Evolutionary conservation across 2,888 invertebrate species (phyloP).

Genomic region (Escarpia spicata): DNA sequence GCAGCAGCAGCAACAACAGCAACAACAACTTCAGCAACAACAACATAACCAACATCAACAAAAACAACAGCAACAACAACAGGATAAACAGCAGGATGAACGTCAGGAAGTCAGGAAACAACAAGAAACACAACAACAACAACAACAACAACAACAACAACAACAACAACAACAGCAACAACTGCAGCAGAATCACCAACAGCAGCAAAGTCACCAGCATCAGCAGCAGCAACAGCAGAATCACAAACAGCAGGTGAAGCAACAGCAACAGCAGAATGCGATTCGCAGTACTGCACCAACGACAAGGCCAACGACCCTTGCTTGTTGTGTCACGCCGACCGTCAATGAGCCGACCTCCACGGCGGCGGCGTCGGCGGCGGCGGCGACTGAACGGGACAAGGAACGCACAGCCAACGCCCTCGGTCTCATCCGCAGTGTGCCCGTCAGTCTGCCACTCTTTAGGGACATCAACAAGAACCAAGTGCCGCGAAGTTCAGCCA

Average conservation of each 20-base stretch:
- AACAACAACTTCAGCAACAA: background rate
- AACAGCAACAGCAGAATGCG: background rate
- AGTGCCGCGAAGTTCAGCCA: background rate
- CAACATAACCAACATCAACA: background rate
- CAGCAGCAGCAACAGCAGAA: background rate
- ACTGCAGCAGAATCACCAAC: background rate
- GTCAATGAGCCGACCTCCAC: background rate
- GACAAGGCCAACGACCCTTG: background rate
- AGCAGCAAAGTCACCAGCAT: background rate
- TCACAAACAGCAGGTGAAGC: background rate
- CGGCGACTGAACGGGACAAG: background rate
- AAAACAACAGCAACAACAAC: background rate
- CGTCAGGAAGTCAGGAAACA: background rate
- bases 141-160: background rate
- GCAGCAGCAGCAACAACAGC: background rate
- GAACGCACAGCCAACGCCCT: background rate
- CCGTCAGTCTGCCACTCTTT: background rate
- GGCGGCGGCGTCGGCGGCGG: background rate
- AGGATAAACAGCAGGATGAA: background rate
- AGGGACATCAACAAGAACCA: conserved; percentile 11
- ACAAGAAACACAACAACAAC: background rate
- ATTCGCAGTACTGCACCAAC: background rate
- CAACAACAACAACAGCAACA: background rate
- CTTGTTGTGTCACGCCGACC: background rate
- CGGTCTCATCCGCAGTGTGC: background rate